Evolutionary conservation across 2,113 vertebrate species (phyloP).

Genomic region (Panthera uncia): DNA sequence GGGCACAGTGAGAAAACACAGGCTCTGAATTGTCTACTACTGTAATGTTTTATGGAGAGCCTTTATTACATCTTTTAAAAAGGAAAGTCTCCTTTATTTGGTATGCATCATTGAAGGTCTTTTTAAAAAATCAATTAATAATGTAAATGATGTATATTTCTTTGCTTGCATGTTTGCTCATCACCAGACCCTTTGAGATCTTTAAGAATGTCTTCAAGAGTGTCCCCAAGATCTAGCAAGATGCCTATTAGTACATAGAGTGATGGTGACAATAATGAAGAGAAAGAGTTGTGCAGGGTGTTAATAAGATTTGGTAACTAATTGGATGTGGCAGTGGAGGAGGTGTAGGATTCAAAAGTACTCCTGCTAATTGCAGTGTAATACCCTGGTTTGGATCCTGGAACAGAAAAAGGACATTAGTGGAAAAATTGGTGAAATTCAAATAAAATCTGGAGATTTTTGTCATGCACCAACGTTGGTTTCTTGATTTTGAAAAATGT

Average conservation of each 20-base stretch:
- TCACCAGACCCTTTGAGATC: neutral
- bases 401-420: neutral
- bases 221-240: neutral
- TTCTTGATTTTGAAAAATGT: conserved; percentile 33
- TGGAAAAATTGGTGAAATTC: conserved; percentile 19
- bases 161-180: neutral
- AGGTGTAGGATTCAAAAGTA: neutral
- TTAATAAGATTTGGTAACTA: conserved; percentile 5
- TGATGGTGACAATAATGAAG: neutral
- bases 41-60: neutral
- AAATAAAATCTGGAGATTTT: neutral
- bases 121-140: neutral
- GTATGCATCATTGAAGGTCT: neutral
- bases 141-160: neutral
- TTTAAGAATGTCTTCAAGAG: neutral
- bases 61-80: neutral
- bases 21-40: neutral
- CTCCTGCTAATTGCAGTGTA: neutral
- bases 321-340: neutral
- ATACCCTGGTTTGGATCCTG: neutral
- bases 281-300: neutral
- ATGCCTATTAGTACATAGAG: neutral
- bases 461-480: neutral
- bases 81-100: neutral
- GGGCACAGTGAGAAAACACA: neutral